Percentiles rank a stretch among this genome's conserved stretches.
Conservation (phyloP, 2,888 invertebrate genomes). For the Helicoverpa assulta region DNA sequence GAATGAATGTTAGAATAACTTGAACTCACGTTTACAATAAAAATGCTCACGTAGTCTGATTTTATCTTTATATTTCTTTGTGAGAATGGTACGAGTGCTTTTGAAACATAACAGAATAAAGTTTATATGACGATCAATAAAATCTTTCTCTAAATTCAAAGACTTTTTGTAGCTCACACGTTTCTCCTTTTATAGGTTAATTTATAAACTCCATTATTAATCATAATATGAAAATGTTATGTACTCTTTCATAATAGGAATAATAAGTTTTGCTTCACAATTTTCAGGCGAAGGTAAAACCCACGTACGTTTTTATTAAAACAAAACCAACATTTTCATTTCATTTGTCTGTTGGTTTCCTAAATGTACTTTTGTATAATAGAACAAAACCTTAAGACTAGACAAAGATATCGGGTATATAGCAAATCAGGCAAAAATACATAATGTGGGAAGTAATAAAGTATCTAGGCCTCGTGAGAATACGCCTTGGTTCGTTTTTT, state of each 20-base stretch:
- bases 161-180: not conserved
- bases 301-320: not conserved
- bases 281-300: not conserved
- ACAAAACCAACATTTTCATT: not conserved
- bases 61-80: not conserved
- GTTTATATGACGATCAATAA: not conserved
- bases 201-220: not conserved
- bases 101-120: not conserved
- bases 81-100: slow-evolving; percentile 1
- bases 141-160: not conserved
- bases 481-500: slow-evolving; percentile 48
- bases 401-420: not conserved
- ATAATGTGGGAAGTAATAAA: slow-evolving; percentile 45
- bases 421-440: slow-evolving; percentile 25
- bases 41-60: slow-evolving; percentile 15
- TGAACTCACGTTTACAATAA: slow-evolving; percentile 11
- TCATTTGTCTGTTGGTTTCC: slow-evolving; percentile 2
- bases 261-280: not conserved
- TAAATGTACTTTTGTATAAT: not conserved
- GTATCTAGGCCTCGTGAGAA: slow-evolving; percentile 30
- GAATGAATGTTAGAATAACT: slow-evolving; percentile 23
- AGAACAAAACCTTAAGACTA: not conserved
- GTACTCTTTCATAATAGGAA: slow-evolving; percentile 2
- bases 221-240: not conserved
- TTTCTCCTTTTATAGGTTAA: not conserved